Percentiles rank a stretch among this genome's conserved stretches.
phyloP scores from a whole-genome alignment of 2,797 vertebrate species.

The Sandelia bainsii region DNA sequence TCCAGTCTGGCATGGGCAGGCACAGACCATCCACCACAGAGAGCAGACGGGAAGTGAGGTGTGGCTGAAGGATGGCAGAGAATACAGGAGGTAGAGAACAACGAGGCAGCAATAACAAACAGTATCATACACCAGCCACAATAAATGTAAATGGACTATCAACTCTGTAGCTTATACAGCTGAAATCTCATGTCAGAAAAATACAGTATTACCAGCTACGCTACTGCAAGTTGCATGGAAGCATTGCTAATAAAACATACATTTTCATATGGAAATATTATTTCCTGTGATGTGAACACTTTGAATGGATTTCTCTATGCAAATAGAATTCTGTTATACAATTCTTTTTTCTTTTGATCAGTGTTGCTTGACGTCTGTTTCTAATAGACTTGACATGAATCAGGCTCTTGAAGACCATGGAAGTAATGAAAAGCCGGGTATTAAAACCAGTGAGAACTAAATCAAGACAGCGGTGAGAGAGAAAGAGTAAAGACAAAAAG shows the following conservation, averaged over 20 bases:
- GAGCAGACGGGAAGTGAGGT: slow-evolving; percentile 23
- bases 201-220: neutral
- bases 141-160: neutral
- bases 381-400: slow-evolving; percentile 7
- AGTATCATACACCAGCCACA: neutral
- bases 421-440: slow-evolving; percentile 2
- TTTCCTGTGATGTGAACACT: neutral
- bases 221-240: neutral
- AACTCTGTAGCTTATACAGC: neutral
- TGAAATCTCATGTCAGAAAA: neutral
- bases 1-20: slow-evolving; percentile 30
- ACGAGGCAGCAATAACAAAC: slow-evolving; percentile 27
- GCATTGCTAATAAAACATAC: neutral
- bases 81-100: neutral
- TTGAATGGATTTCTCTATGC: neutral
- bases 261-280: neutral
- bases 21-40: slow-evolving; percentile 26
- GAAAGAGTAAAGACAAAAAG: slow-evolving; percentile 38
- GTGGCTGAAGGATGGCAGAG: slow-evolving; percentile 28
- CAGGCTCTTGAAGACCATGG: neutral
- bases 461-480: slow-evolving; percentile 19
- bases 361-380: slow-evolving; percentile 10
- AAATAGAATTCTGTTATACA: neutral
- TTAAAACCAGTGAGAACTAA: slow-evolving; percentile 1
- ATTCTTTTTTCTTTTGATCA: neutral